A percentile compares a stretch with the other conserved stretches of the same genome.
phyloP scores from a whole-genome alignment of 2,797 vertebrate genomes.

The Erpetoichthys calabaricus region DNA sequence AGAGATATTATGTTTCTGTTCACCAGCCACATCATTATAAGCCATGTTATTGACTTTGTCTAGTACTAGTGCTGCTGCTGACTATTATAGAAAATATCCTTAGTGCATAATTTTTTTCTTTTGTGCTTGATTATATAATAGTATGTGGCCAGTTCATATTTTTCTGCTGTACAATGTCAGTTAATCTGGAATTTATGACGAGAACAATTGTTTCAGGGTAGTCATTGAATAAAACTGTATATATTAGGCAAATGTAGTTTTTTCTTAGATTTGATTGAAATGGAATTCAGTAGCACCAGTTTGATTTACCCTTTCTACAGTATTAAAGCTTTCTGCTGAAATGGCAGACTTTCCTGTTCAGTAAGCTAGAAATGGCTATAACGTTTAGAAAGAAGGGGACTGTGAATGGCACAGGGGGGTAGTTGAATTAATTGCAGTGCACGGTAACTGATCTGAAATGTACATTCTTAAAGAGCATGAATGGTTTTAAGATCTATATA shows the following conservation, averaged over 20 bases:
- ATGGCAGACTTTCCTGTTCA: constrained; percentile 11
- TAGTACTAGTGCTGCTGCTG: too few species aligned
- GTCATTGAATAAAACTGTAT: too few species aligned
- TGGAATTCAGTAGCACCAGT: constrained; percentile 2
- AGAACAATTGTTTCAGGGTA: too few species aligned
- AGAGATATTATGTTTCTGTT: too few species aligned
- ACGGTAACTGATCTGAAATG: constrained; percentile 16
- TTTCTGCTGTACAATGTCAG: too few species aligned
- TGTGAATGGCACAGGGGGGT: not conserved
- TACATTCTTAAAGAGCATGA: constrained; percentile 14
- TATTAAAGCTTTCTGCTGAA: constrained; percentile 5
- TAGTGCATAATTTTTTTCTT: too few species aligned
- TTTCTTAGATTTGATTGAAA: not conserved
- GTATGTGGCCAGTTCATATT: too few species aligned
- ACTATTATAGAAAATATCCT: too few species aligned
- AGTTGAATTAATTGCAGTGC: constrained; percentile 17
- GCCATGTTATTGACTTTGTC: too few species aligned
- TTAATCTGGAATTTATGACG: too few species aligned
- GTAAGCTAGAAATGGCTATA: constrained; percentile 8
- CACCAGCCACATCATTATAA: too few species aligned
- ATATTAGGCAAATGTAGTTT: not conserved
- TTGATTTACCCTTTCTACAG: constrained; percentile 1
- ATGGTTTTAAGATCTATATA: not conserved
- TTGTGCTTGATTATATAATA: too few species aligned
- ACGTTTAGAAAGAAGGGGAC: constrained; percentile 5